Conservation (phyloP, 1,140 invertebrate species). For the Cydia splendana region DNA sequence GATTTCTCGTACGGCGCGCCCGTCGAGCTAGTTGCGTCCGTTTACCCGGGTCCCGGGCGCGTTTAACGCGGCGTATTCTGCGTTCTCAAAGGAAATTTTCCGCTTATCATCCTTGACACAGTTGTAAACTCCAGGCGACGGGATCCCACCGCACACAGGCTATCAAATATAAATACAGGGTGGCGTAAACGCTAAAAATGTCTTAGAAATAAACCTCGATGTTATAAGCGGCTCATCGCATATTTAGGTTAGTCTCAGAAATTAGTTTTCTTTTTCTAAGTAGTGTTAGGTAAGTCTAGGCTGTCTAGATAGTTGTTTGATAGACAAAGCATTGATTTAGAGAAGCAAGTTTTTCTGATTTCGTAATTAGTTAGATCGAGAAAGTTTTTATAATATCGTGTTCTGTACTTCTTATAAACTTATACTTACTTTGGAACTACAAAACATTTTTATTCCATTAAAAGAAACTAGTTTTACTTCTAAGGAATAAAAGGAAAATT, state of each 20-base stretch:
- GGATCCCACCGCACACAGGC: slow-evolving; percentile 24
- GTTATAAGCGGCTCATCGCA: background rate
- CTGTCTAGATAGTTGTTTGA: background rate
- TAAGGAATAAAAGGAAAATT: too few relatives aligned
- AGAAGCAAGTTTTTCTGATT: background rate
- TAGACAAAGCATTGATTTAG: background rate
- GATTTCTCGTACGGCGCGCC: background rate
- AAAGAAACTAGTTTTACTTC: too few relatives aligned
- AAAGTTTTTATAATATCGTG: too few relatives aligned
- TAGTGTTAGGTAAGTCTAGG: background rate
- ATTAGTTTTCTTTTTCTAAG: background rate
- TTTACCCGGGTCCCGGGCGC: slow-evolving; percentile 25
- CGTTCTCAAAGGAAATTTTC: slow-evolving; percentile 62
- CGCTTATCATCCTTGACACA: slow-evolving; percentile 68
- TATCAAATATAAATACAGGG: slow-evolving; percentile 22
- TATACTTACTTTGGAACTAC: too few relatives aligned
- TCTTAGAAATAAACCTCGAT: slow-evolving; percentile 37
- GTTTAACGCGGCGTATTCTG: slow-evolving; percentile 43
- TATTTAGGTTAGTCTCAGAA: background rate
- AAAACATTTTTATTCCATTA: too few relatives aligned
- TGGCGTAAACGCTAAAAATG: slow-evolving; percentile 25
- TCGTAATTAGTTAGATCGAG: too few relatives aligned
- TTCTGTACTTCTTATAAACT: too few relatives aligned
- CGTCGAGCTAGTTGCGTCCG: slow-evolving; percentile 20
- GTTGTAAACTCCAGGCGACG: slow-evolving; percentile 42